Evolutionary conservation across 2,888 invertebrate species (phyloP), one percentile per base, ranked within the genome.

Genomic region (Drosophila prolongata): DNA sequence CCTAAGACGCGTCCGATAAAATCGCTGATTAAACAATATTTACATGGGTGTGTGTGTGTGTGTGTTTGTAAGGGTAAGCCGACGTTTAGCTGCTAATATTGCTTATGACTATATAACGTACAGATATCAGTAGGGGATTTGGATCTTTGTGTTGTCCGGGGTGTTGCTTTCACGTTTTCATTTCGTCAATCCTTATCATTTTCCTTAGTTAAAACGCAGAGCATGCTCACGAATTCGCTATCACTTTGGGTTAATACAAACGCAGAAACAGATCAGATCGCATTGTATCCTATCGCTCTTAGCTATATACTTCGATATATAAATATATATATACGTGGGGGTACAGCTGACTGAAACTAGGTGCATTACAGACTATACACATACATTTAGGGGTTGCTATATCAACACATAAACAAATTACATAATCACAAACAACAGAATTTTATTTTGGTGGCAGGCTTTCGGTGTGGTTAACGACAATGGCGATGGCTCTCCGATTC

Each of bases 21-120:
- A 81, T 81, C 81, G 87, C 78, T 66, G 73, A 73, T 69, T 53
- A 71, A 71, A 71, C 75, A 71, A 74, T 71, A 71, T 71, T 65
- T 71, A 71, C 71, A 68, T 55, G 43, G 74, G 74, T 35, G 54
- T 50, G 74, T 35, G 54, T 50, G 74, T 35, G 54, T 16, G 16
- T 50, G 19, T 24, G 46, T 68, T 71, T 49, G 47, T 43, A 50
- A 30, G 50, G 52, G 66, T 64, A 65, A 65, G 66, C 50, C 49
- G 53, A 43, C 54, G 34, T 78, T 80, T 87, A 81, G 68, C 77
- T 88, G 77, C 83, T 86, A 82, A 80, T 86, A 88, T 83, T 88
- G 89, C 89, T 83, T 83, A 83, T 76, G 87, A 87, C 83, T 83
- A 83, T 86, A 86, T 83, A 83, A 83, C 89, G 78, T 83, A 83